A percentile compares a stretch with the other conserved stretches of the same genome.
These are phyloP conservation scores for Panurus biarmicus DNA, from an alignment of 2,113 vertebrate genomes.

Conservation along the genomic window DNA sequence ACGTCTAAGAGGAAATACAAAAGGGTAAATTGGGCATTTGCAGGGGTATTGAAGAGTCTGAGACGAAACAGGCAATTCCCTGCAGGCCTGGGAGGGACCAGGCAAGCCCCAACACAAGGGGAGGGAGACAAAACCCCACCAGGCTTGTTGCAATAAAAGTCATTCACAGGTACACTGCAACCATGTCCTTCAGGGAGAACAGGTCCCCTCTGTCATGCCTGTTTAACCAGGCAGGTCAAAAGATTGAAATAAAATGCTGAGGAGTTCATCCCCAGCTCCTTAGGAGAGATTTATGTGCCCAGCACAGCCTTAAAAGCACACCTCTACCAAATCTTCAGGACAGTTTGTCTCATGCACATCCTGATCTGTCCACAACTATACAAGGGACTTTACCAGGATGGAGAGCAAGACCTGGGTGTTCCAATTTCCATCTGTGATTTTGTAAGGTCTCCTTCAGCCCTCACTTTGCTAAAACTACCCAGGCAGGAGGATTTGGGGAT, in stretches of 20 bases:
- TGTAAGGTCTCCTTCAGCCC: neutral
- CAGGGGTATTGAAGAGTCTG: neutral
- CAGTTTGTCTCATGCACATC: neutral
- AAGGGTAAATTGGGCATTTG: neutral
- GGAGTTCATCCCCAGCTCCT: neutral
- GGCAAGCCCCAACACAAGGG: neutral
- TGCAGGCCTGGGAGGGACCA: neutral
- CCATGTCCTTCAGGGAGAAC: neutral
- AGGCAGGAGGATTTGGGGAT: neutral
- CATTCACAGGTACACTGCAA: neutral
- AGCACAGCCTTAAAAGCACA: neutral
- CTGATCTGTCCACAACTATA: neutral
- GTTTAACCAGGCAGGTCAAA: neutral
- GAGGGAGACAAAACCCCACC: neutral
- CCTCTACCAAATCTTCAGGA: neutral
- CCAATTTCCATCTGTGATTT: neutral
- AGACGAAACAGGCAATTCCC: neutral
- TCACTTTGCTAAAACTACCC: neutral
- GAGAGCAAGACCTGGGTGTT: neutral
- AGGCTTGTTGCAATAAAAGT: neutral
- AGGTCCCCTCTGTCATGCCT: neutral
- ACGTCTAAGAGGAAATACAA: slow-evolving; percentile 53
- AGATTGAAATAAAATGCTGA: neutral
- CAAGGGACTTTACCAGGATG: neutral
- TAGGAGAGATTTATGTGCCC: neutral